A percentile compares a stretch with the other conserved stretches of the same genome.
Evolutionary conservation across 2,113 vertebrate species (phyloP).

Genomic region (Talpa occidentalis): DNA sequence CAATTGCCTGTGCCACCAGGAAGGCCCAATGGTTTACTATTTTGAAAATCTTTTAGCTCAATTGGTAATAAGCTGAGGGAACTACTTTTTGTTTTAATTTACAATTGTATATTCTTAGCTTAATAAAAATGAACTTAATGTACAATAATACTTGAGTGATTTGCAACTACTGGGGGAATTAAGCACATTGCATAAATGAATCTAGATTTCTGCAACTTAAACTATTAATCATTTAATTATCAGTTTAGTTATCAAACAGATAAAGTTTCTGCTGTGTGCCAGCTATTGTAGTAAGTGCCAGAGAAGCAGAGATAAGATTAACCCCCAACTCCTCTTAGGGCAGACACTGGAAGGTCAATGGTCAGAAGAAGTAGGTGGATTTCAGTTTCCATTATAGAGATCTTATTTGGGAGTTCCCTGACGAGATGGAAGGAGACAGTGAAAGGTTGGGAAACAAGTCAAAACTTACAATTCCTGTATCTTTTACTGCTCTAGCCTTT

Average conservation of each 20-base stretch:
- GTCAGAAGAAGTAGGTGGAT: neutral
- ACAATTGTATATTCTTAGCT: neutral
- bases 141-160: neutral
- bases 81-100: slow-evolving; percentile 1
- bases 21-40: slow-evolving; percentile 47
- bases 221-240: neutral
- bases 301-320: neutral
- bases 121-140: neutral
- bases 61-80: slow-evolving; percentile 8
- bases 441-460: neutral
- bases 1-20: too few species aligned
- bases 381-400: neutral
- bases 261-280: neutral
- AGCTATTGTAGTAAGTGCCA: neutral
- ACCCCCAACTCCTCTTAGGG: neutral
- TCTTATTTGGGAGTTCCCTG: neutral
- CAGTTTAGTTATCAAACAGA: neutral
- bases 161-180: neutral
- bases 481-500: neutral
- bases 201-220: slow-evolving; percentile 35
- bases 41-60: slow-evolving; percentile 43
- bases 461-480: neutral
- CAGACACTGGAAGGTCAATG: neutral
- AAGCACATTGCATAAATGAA: neutral
- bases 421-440: neutral